Evolutionary conservation across 2,797 vertebrate species (phyloP).

Genomic region (Pipistrellus pipistrellus): DNA sequence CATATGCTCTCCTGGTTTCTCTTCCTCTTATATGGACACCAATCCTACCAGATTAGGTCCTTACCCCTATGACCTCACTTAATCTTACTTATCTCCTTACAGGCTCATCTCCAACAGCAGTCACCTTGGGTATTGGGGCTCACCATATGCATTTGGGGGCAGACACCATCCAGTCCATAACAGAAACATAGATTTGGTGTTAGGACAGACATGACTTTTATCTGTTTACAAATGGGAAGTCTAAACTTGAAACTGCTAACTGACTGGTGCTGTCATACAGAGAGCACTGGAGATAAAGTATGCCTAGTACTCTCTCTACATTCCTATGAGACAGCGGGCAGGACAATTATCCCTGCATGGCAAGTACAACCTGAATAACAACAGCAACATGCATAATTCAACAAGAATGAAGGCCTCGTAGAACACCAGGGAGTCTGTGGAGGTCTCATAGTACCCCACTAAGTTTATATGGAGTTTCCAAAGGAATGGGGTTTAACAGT

Average conservation of each 20-base stretch:
- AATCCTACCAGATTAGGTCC: background rate
- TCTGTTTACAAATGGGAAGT: slow-evolving; percentile 6
- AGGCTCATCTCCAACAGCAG: background rate
- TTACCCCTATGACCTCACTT: background rate
- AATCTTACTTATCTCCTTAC: background rate
- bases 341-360: background rate
- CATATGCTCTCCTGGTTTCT: too few species aligned
- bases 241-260: background rate
- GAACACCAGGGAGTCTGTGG: background rate
- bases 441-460: background rate
- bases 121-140: background rate
- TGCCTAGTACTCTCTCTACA: background rate
- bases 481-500: slow-evolving; percentile 9
- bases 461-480: slow-evolving; percentile 27
- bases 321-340: background rate
- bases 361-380: background rate
- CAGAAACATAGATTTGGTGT: background rate
- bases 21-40: background rate
- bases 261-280: background rate
- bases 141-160: background rate
- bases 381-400: background rate
- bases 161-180: background rate
- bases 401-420: background rate
- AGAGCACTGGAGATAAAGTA: background rate
- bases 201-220: background rate